Evolutionary conservation across 2,797 vertebrate genomes (phyloP), one percentile per base, ranked within the genome.

Genomic region (Knipowitschia caucasica): DNA sequence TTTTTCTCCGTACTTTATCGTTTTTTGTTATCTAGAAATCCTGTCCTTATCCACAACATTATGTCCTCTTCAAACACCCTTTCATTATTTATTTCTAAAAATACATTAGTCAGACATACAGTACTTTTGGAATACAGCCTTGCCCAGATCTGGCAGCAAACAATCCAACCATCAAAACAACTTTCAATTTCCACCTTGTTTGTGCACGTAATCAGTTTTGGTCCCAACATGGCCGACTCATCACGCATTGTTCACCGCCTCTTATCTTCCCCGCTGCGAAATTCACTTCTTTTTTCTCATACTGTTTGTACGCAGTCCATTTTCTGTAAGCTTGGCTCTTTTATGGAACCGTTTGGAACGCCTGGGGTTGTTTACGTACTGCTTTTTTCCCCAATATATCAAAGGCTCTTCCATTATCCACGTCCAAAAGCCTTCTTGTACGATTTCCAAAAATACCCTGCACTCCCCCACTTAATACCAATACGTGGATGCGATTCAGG

Each of bases 351-450:
- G 52, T 69, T 66, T 60, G 49, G 15, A 4, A 50, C 5, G 61
- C 73, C 72, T 47, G 62, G 43, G 67, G 67, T 60, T 80, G 67
- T 81, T 77, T 70, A 70, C 72, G 67, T 53, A 24, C 35, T 52
- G 12, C 50, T 39, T 52, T 38, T 30, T 56, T 50, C 20, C 7
- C 20, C 12, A 44, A 46, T 35, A 56, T 3, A 67, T 75, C 40
- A 70, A 72, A 62, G 30, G 40, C 40, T 7, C 29, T 21, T 54
- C 30, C 10, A 40, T 66, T 69, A 62, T 54, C 49, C 67, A 63
- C 40, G 45, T 71, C 47, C 42, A 50, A 38, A n/a, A 54, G 35
- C 54, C 35, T 8, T 54, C 43, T 54, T 56, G 31, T 50, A 52
- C 49, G 52, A 65, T 40, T 65, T 47, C 61, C 35, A 62, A 20